Evolutionary conservation across 2,113 vertebrate species (phyloP), one percentile per base, ranked within the genome.

Genomic region (Rhodinocichla rosea): DNA sequence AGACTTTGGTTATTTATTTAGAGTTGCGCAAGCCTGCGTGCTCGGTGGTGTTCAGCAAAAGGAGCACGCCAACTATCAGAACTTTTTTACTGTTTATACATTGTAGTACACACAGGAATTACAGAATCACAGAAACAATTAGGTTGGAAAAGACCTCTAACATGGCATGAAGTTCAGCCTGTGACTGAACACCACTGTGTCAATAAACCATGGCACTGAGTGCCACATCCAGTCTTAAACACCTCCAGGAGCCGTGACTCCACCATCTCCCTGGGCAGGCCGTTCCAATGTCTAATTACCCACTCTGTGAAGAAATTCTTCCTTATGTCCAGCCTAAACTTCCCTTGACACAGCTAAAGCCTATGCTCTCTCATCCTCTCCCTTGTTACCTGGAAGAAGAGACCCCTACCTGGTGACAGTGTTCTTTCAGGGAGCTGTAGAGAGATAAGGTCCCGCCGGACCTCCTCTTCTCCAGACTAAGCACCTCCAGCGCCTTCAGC

Each of bases 191-290:
- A 17, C 44, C 22, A 20, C 26, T 44, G 5, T 20, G 59, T 0
- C 33, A 73, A 13, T 23, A 44, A 15, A 50, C 21, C 21, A 8
- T 11, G 35, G 16, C 50, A 35, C 50, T 3, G 1, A 28, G 44
- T 28, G 13, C 21, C 30, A 15, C n/a, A 9, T 56, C 11, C 57
- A 30, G 32, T 11, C 44, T 65, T 50, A 50, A 40, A 67, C 33
- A 28, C 11, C 13, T 37, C 4, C 45, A 13, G 27, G 15, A 3
- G 6, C 0, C 0, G 32, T 27, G 44, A 37, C 26, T 33, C 21
- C 32, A 23, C 12, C 42, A 16, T 26, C 32, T 10, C 15, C 12
- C 11, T 28, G 68, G 11, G 13, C 45, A 82, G 23, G 7, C 2
- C 52, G 4, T 74, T 28, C 59, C 28, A 28, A 8, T 10, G 5